Base-by-base conservation (phyloP, 2,888 invertebrate species). In the Drosophila suboccidentalis region DNA sequence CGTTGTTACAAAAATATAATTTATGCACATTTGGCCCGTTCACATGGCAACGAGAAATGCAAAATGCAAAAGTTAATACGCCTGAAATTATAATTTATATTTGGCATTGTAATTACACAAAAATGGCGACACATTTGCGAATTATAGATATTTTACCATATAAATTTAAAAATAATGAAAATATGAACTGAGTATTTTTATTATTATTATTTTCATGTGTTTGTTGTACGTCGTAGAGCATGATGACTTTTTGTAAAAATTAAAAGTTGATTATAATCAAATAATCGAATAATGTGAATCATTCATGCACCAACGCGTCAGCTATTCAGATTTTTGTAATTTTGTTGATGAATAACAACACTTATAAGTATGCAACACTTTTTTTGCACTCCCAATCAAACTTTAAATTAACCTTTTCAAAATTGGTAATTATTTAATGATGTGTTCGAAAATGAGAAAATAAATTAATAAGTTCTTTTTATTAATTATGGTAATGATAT, bases 221-320 rank as follows among this genome's bases (percentile, higher is more conserved):
- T 46, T 47, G 39, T 39, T 46, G 44, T 4, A 57, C 32, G 29
- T 44, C 75, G 72, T 43, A 77, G 78, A 63, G 64, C 71, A 19
- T 22, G 5, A 65, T 69, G 80, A 82, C 73, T 68, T 68, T 61
- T 38, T 38, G 39, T 34, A 29, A 39, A 57, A 43, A 46, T 68
- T 71, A 47, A 66, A 78, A 67, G 55, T 78, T 55, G 64, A 86
- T 86, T 80, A 78, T 71, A 61, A 72, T 62, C 63, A 47, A 60
- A 79, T 69, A 60, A 80, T 71, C 67, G 44, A 58, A 75, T 64
- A 75, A 76, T 84, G 63, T 59, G 61, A 67, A 85, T 80, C 61
- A 71, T 70, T 39, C 36, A 65, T 44, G 58, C 55, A 59, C 49
- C 66, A 53, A 75, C 62, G 66, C 78, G 55, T 26, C 15, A 41